Base-by-base conservation (phyloP, 37 sponge, comb jelly and placozoan species). In the Axinella damicornis region DNA sequence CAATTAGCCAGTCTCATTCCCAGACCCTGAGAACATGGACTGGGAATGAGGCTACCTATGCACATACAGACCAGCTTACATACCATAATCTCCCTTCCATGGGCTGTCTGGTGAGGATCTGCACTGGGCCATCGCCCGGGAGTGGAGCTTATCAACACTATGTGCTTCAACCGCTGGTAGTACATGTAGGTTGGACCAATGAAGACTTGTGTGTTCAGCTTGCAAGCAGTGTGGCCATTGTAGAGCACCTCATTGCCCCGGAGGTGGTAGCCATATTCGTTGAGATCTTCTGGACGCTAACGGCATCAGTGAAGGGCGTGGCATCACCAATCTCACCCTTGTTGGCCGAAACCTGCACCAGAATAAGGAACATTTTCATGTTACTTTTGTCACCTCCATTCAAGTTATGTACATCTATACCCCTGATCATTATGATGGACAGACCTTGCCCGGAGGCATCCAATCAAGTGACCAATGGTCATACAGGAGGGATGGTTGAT, bases 301-400 rank as follows among this genome's bases (percentile, higher is more conserved):
- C 96, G 36, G 99, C 94, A 89, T 99, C 99, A 66, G 96, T 99
- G 88, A 99, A 99, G 11, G 99, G 99, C 2, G 99, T 99, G 22
- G 99, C 99, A 86, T 99, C 99, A n/a, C 99, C 99, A 59, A 97
- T 97, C 76, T 99, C 98, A 33, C 99, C 99, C 74, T 97, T 95
- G 81, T 99, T 99, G 40, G 99, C 99, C 21, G 98, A 96, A 46
- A 99, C 99, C 96, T 96, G 40, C 46, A 46, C 6, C n/a, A n/a
- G n/a, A n/a, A n/a, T n/a, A n/a, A n/a, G n/a, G n/a, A n/a, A n/a
- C n/a, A n/a, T n/a, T n/a, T n/a, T n/a, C n/a, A n/a, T n/a, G n/a
- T n/a, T n/a, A n/a, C n/a, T n/a, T n/a, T n/a, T n/a, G n/a, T n/a
- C n/a, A n/a, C n/a, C n/a, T n/a, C n/a, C n/a, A n/a, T n/a, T n/a